Base-by-base conservation (phyloP, 37 sponge, comb jelly and placozoan species). In the Halisarca cf. caerulea region DNA sequence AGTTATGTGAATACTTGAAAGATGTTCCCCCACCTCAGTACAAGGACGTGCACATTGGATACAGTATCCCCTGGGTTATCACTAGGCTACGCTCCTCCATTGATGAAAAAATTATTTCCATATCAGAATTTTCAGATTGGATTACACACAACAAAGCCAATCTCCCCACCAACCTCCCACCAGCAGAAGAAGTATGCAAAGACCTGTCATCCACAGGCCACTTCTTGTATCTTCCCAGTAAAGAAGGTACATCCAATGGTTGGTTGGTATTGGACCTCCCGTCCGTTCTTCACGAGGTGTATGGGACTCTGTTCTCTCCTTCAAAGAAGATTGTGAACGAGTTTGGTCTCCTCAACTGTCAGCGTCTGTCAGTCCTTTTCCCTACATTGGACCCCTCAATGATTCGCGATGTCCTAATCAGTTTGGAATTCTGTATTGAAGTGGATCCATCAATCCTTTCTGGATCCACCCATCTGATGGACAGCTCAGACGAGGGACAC, bases 401-500 rank as follows among this genome's bases (percentile, higher is more conserved):
- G 69, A 34, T 68, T 6, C 69, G 35, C 17, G 35, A 68, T 28
- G 17, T 68, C 32, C 69, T 68, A 8, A 68, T 68, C 69, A 68
- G 69, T 68, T 68, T 68, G 69, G 69, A 68, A 30, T 68, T 68
- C 69, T 68, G 69, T 34, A 68, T 68, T 68, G 32, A 8, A 34
- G 69, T 68, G 35, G 69, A 68, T 34, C 4, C 69, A 30, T 68
- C 69, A 68, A 34, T 68, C 33, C 69, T 68, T 1, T 17, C 17
- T 27, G 69, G 17, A 34, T 27, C 17, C 35, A 28, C 35, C 35
- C 30, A 34, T 1, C 30, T 34, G 35, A 28, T 30, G 28, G 15
- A 28, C 15, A 28, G 35, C 30, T 32, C 11, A 8, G 35, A 8
- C 17, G 69, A 8, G 35, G 35, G 35, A 18, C 14, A 34, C 30